Evolutionary conservation across 2,113 vertebrate species (phyloP), one percentile per base, ranked within the genome.

Genomic region (Castor canadensis): DNA sequence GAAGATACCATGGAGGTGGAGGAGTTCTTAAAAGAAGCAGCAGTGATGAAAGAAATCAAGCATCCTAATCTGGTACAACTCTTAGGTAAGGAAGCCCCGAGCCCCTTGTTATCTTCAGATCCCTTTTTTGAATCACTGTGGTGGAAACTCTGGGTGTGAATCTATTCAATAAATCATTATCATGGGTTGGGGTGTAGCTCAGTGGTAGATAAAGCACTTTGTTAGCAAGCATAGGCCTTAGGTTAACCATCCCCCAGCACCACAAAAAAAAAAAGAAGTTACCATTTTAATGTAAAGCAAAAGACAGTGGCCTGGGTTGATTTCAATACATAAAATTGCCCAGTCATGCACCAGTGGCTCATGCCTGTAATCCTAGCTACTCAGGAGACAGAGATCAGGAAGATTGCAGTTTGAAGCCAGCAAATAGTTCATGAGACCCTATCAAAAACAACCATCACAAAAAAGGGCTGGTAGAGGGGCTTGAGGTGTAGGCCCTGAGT

Each of bases 1-100:
- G 99, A 99, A 97, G 99, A 99, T 96, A 99, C 99, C 72, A 99
- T 99, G 99, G 99, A 99, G 95, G 99, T 99, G 52, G 99, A 99
- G 72, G 99, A 99, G 96, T 99, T 99, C 97, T 97, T 99, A 76
- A 99, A 99, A 98, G 99, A 99, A 98, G 99, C 99, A 67, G 99
- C 99, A 47, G 99, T 99, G 76, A 99, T 99, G 99, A 99, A 99
- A 96, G 99, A 99, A 97, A 99, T 99, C 92, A 99, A 99, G 98
- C 99, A 99, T 73, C 99, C 99, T 69, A 99, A 99, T 96, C 98
- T 99, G 32, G 99, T 99, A 85, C 99, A 99, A 91, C 98, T 99
- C 24, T 80, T 99, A 96, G 99, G 99, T 99, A 40, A 97, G 98
- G 96, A 75, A 64, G 62, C 30, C 5, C 56, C 22, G 12, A 7